Evolutionary conservation across 2,797 vertebrate species (phyloP).

Genomic region (Falco cherrug): DNA sequence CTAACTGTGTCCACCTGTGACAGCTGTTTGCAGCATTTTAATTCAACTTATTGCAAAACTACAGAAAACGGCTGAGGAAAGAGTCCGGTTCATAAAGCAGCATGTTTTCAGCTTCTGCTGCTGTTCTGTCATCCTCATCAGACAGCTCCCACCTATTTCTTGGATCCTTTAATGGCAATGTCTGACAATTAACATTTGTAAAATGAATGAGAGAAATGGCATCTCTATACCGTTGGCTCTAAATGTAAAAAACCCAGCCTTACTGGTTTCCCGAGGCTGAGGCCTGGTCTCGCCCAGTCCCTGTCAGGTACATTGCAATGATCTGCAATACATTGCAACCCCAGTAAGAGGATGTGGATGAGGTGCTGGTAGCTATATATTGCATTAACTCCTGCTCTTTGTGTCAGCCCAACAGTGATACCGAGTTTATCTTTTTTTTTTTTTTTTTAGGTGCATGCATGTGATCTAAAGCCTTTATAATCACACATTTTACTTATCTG

Average conservation of each 20-base stretch:
- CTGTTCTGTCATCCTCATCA: not conserved
- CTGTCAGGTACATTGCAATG: not conserved
- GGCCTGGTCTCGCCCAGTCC: not conserved
- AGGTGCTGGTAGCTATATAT: not conserved
- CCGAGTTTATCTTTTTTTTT: too few species aligned
- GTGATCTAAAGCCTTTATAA: not conserved
- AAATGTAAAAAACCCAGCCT: not conserved
- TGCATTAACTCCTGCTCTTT: not conserved
- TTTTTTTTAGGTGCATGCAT: accelerated
- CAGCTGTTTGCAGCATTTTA: not conserved
- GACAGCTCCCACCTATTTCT: not conserved
- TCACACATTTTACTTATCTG: not conserved
- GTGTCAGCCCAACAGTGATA: not conserved
- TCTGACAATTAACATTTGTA: not conserved
- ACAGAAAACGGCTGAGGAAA: not conserved
- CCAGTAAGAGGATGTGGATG: not conserved
- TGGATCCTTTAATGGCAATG: not conserved
- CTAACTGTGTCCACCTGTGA: not conserved
- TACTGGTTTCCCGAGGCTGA: not conserved
- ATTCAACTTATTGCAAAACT: not conserved
- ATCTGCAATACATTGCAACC: not conserved
- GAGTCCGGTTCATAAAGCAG: not conserved
- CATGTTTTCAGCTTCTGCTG: not conserved
- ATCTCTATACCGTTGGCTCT: not conserved
- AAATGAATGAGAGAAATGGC: not conserved